Percentiles rank a stretch among this genome's conserved stretches.
Evolutionary conservation across 2,888 invertebrate genomes (phyloP).

Genomic region (Drosophila rellima): DNA sequence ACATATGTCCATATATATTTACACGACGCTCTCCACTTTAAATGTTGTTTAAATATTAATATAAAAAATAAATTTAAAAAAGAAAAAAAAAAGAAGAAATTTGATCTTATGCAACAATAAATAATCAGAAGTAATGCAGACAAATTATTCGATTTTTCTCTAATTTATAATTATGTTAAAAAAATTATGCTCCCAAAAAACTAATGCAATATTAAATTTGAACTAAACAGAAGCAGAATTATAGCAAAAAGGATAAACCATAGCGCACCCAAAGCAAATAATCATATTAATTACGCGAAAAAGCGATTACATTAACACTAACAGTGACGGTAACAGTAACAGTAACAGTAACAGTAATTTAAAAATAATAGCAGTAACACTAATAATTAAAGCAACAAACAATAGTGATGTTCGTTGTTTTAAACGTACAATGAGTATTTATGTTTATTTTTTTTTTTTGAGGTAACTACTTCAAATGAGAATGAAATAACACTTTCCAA

Average conservation of each 20-base stretch:
- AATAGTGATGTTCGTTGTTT: slow-evolving; percentile 35
- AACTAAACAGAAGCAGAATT: slow-evolving; percentile 30
- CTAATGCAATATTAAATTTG: slow-evolving; percentile 37
- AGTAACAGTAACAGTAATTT: slow-evolving; percentile 8
- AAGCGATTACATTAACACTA: slow-evolving; percentile 13
- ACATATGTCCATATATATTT: slow-evolving; percentile 30
- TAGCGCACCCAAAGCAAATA: slow-evolving; percentile 33
- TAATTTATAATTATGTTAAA: slow-evolving; percentile 28
- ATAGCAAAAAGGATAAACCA: slow-evolving; percentile 18
- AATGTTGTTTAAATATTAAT: slow-evolving; percentile 44
- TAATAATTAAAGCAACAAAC: slow-evolving; percentile 15
- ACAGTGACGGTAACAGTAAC: slow-evolving; percentile 21
- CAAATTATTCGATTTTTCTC: slow-evolving; percentile 4
- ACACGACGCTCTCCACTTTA: slow-evolving; percentile 36
- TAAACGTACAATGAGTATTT: slow-evolving; percentile 33
- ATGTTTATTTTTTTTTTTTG: slow-evolving; percentile 27
- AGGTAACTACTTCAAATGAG: slow-evolving; percentile 18
- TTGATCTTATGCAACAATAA: slow-evolving; percentile 26
- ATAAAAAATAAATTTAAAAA: not conserved
- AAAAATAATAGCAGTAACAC: slow-evolving; percentile 22
- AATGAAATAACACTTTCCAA: slow-evolving; percentile 24
- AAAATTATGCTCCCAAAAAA: slow-evolving; percentile 8
- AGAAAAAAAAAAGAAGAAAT: not conserved
- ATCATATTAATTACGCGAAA: slow-evolving; percentile 29
- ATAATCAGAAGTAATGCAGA: slow-evolving; percentile 2